Conservation (phyloP, 1,140 invertebrate genomes). For the Rhynchophorus ferrugineus region DNA sequence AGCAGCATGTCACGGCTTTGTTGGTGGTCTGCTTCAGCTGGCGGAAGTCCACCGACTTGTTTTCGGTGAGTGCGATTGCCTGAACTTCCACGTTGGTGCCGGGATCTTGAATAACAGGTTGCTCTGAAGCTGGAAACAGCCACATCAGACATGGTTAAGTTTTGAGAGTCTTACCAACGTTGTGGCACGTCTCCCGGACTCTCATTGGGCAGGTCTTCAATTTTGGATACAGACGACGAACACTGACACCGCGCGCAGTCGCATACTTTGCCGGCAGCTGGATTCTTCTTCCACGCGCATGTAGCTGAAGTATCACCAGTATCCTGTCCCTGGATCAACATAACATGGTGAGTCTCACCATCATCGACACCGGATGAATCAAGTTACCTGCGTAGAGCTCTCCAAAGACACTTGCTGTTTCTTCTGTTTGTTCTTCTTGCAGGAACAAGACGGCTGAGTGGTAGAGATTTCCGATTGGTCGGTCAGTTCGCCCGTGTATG, state of each 20-base stretch:
- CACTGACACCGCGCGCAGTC: not conserved
- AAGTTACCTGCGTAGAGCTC: not conserved
- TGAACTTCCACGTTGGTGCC: no score
- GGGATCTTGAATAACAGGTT: no score
- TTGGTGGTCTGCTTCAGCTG: no score
- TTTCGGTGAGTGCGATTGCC: no score
- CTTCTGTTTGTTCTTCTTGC: not conserved
- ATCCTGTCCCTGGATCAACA: no score
- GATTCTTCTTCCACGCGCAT: not conserved
- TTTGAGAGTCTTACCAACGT: no score
- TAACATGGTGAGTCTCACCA: no score
- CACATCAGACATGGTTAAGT: no score
- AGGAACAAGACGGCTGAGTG: not conserved
- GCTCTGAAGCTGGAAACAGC: no score
- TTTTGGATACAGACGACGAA: not conserved
- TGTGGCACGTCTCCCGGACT: no score
- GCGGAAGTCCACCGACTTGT: no score
- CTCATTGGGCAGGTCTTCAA: not conserved
- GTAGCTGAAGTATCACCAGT: not conserved
- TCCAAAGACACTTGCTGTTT: conserved; percentile 11
- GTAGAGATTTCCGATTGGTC: conserved; percentile 10
- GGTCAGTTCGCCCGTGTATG: conserved; percentile 6
- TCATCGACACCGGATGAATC: not conserved
- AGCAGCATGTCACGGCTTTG: not conserved
- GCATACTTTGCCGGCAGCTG: not conserved